phyloP scores from a whole-genome alignment of 2,888 invertebrate species.

The Plebejus anna region DNA sequence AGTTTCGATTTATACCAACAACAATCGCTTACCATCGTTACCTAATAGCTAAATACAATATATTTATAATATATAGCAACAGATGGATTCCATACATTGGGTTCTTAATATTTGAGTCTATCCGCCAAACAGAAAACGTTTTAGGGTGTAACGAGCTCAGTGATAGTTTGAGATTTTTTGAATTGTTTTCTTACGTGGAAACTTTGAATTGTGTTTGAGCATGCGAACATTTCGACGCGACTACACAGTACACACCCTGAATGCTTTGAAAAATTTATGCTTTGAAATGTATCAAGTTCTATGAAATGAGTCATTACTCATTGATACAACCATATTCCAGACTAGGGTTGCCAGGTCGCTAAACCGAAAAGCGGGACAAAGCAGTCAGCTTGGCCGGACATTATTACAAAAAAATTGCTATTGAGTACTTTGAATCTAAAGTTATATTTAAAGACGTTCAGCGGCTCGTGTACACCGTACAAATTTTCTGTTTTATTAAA shows the following conservation, averaged over 20 bases:
- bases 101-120: background rate
- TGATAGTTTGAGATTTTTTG: background rate
- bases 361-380: no score
- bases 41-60: background rate
- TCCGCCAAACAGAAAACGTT: background rate
- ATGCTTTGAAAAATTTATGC: no score
- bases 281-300: background rate
- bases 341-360: no score
- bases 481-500: no score
- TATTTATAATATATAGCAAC: background rate
- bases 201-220: background rate
- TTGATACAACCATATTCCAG: no score
- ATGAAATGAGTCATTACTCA: background rate
- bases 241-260: background rate
- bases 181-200: constrained; percentile 25
- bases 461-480: no score
- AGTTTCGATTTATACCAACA: background rate
- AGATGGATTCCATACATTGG: no score
- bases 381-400: no score
- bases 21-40: background rate
- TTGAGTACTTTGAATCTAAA: no score
- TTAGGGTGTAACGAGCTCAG: background rate
- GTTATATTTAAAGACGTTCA: no score
- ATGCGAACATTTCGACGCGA: constrained; percentile 7
- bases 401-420: no score